These are phyloP conservation scores for Pterocles burchelli DNA, from an alignment of 2,113 vertebrate genomes.

Conservation along the genomic window DNA sequence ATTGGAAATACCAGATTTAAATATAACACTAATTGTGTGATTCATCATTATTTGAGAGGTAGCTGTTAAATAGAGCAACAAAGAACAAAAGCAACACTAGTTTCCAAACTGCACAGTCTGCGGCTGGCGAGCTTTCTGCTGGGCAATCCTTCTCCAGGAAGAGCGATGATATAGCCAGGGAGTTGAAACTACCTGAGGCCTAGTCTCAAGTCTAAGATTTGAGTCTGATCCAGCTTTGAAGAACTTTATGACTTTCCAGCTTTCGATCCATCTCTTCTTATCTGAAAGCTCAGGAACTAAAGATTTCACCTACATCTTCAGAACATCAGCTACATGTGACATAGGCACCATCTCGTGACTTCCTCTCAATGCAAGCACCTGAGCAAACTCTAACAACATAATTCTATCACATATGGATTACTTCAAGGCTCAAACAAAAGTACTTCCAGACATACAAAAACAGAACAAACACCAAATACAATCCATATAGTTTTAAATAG, in stretches of 20 bases:
- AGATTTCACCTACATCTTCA: not conserved
- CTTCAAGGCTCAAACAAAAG: conserved; percentile 35
- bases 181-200: not conserved
- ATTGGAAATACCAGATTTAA: not conserved
- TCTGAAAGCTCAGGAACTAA: not conserved
- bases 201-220: not conserved
- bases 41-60: not conserved
- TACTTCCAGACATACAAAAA: conserved; percentile 36
- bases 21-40: not conserved
- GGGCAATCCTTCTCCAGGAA: not conserved
- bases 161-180: not conserved
- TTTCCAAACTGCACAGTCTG: not conserved
- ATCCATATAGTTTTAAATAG: conserved; percentile 45
- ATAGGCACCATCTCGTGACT: not conserved
- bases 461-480: conserved; percentile 20
- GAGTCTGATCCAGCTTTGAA: not conserved
- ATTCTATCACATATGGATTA: conserved; percentile 16
- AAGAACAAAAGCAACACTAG: not conserved
- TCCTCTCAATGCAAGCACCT: not conserved
- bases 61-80: not conserved
- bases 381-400: conserved; percentile 1
- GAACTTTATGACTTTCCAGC: not conserved
- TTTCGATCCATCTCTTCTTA: not conserved
- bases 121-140: not conserved
- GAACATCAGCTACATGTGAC: not conserved